These are phyloP conservation scores for Danionella cerebrum DNA, from an alignment of 2,113 vertebrate genomes.

Conservation along the genomic window DNA sequence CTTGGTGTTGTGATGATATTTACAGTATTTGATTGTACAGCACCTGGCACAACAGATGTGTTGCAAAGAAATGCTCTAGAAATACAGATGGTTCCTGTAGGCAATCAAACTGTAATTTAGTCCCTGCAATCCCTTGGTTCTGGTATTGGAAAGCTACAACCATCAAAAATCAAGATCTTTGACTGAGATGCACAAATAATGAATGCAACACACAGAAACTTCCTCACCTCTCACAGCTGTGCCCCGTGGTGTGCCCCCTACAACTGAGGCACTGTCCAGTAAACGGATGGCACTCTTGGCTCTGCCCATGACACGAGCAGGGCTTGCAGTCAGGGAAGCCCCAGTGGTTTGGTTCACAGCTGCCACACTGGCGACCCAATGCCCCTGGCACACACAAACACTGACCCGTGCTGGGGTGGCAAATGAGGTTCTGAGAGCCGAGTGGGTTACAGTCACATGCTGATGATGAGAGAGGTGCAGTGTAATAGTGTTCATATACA, in stretches of 20 bases:
- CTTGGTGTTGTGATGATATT: too few relatives aligned
- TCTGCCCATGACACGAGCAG: slow-evolving; percentile 87
- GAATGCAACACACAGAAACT: not conserved
- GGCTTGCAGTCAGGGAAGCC: slow-evolving; percentile 85
- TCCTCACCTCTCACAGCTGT: slow-evolving; percentile 83
- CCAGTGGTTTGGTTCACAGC: slow-evolving; percentile 83
- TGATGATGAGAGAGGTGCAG: slow-evolving; percentile 39
- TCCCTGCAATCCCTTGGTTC: too few relatives aligned
- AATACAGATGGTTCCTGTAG: too few relatives aligned
- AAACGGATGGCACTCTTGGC: slow-evolving; percentile 73
- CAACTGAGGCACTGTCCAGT: slow-evolving; percentile 83
- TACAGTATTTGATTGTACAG: too few relatives aligned
- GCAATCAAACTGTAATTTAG: too few relatives aligned
- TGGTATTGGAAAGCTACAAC: too few relatives aligned
- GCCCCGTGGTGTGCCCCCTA: slow-evolving; percentile 76
- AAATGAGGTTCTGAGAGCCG: slow-evolving; percentile 75
- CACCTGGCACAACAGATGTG: too few relatives aligned
- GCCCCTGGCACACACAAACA: slow-evolving; percentile 79
- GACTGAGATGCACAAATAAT: too few relatives aligned
- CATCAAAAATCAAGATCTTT: too few relatives aligned
- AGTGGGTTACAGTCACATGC: slow-evolving; percentile 77
- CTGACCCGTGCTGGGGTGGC: slow-evolving; percentile 76
- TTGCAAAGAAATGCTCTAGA: too few relatives aligned
- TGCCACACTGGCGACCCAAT: slow-evolving; percentile 77
- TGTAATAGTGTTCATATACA: not conserved